A percentile compares a stretch with the other conserved stretches of the same genome.
Evolutionary conservation across 2,113 vertebrate species (phyloP).

Genomic region (Carollia perspicillata): DNA sequence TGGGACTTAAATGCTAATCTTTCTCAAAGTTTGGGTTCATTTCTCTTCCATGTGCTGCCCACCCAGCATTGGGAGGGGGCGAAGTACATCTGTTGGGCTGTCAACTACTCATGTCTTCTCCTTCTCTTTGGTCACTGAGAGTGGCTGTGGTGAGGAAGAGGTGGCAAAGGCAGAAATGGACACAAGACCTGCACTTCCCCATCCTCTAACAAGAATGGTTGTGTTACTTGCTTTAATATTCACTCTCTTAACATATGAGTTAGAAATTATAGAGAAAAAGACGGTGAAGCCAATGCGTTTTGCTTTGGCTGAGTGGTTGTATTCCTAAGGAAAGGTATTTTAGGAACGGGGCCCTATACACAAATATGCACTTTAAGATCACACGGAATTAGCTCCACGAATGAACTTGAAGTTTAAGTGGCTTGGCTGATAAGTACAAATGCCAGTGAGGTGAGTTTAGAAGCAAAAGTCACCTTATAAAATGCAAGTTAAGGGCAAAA

Average conservation of each 20-base stretch:
- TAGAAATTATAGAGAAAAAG: constrained; percentile 23
- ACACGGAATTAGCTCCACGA: neutral
- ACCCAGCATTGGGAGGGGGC: too few species aligned
- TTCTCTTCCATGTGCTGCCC: neutral
- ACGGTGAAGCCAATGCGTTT: constrained; percentile 27
- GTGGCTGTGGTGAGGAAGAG: neutral
- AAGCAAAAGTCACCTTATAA: constrained; percentile 52
- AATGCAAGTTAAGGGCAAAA: constrained; percentile 47
- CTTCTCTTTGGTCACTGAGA: neutral
- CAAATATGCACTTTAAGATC: neutral
- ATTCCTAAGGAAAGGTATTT: constrained; percentile 34
- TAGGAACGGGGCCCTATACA: neutral
- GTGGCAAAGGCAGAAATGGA: neutral
- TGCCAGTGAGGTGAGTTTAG: constrained; percentile 38
- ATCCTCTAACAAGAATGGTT: neutral
- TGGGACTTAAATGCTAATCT: neutral
- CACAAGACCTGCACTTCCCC: neutral
- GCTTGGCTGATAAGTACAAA: constrained; percentile 45
- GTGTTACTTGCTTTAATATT: neutral
- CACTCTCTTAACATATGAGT: constrained; percentile 53
- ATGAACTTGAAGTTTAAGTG: constrained; percentile 37
- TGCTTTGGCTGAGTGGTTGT: neutral
- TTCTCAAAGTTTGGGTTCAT: neutral
- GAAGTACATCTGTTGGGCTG: neutral
- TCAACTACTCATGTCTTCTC: neutral